Evolutionary conservation across 2,888 invertebrate species (phyloP).

Genomic region (Acronicta alni): DNA sequence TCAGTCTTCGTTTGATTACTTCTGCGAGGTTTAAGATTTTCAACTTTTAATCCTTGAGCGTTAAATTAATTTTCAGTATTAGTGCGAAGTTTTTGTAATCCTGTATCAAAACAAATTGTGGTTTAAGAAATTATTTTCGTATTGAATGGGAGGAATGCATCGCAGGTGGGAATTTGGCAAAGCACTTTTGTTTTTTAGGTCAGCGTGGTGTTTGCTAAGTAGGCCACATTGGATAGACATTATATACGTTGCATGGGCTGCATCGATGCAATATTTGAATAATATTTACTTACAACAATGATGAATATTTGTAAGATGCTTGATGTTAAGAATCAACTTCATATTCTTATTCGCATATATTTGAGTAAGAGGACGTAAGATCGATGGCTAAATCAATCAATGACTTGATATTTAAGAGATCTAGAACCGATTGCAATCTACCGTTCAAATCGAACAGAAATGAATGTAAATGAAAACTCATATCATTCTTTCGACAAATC

Average conservation of each 20-base stretch:
- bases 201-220: conserved; percentile 19
- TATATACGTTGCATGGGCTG: conserved; percentile 4
- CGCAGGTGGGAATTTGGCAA: conserved; percentile 22
- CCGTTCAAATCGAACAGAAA: no score
- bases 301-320: no score
- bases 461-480: no score
- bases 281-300: neutral
- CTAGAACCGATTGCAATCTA: no score
- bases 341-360: no score
- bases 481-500: no score
- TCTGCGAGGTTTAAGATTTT: conserved; percentile 26
- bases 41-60: conserved; percentile 18
- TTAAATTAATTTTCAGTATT: conserved; percentile 14
- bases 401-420: no score
- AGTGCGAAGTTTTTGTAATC: conserved; percentile 13
- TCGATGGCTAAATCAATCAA: no score
- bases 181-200: conserved; percentile 18
- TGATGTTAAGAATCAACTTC: no score
- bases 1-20: conserved; percentile 36
- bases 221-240: conserved; percentile 16
- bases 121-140: conserved; percentile 13
- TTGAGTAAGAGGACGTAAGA: no score
- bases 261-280: conserved; percentile 1
- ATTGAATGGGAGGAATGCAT: conserved; percentile 17
- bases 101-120: neutral